Evolutionary conservation across 2,888 invertebrate genomes (phyloP).

Genomic region (Therioaphis trifolii): DNA sequence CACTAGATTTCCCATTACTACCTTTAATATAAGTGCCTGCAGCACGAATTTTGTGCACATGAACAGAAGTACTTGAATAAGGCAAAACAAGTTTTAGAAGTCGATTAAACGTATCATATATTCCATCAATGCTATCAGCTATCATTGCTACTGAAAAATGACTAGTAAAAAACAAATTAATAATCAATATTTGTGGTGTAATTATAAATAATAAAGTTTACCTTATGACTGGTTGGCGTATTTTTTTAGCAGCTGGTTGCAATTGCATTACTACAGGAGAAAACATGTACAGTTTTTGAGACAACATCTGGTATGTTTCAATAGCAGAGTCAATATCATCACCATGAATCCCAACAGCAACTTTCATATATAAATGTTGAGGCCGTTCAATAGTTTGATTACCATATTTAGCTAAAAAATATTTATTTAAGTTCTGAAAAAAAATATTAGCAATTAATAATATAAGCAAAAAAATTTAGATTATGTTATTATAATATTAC

Average conservation of each 20-base stretch:
- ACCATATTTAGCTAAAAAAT: constrained; percentile 91
- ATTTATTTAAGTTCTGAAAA: constrained; percentile 85
- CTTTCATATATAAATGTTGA: constrained; percentile 98
- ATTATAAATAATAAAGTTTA: background rate
- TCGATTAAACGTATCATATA: constrained; percentile 89
- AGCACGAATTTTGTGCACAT: constrained; percentile 94
- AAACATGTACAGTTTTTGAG: constrained; percentile 96
- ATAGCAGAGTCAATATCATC: constrained; percentile 92
- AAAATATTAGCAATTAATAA: background rate
- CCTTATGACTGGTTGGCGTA: constrained; percentile 34
- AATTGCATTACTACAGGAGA: constrained; percentile 74
- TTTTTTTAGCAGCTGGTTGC: constrained; percentile 34
- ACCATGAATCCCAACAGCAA: constrained; percentile 95
- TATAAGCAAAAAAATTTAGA: background rate
- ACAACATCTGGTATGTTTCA: constrained; percentile 93
- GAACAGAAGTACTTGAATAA: constrained; percentile 96
- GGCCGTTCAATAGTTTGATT: constrained; percentile 95
- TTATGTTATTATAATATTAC: constrained; percentile 65
- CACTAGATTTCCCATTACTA: constrained; percentile 94
- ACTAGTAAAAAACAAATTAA: constrained; percentile 69
- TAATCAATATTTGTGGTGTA: background rate
- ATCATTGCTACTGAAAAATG: constrained; percentile 95
- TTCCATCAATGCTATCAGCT: constrained; percentile 95
- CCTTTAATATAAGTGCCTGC: constrained; percentile 92
- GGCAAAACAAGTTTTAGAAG: constrained; percentile 96